Evolutionary conservation across 2,888 invertebrate genomes (phyloP).

Genomic region (Anthophora plumipes): DNA sequence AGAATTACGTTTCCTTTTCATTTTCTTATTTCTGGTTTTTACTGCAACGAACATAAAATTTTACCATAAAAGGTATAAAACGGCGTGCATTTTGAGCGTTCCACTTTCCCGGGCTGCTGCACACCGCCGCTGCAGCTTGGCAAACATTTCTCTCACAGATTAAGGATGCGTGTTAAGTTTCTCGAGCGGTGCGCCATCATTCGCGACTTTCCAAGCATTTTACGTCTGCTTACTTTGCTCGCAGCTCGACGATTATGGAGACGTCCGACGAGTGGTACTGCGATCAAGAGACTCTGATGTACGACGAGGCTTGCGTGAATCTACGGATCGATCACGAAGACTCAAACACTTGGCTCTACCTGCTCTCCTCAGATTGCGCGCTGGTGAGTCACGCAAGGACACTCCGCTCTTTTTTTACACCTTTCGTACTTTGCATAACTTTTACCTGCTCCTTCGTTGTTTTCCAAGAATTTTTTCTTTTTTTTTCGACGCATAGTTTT

Average conservation of each 20-base stretch:
- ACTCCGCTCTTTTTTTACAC: slow-evolving; percentile 11
- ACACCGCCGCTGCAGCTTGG: not conserved
- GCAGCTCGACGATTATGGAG: slow-evolving; percentile 15
- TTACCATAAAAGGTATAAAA: not conserved
- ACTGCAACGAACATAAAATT: not conserved
- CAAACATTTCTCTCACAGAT: slow-evolving; percentile 39
- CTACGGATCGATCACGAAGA: slow-evolving; percentile 84
- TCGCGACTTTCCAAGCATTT: slow-evolving; percentile 17
- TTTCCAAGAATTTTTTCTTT: not conserved
- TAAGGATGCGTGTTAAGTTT: slow-evolving; percentile 44
- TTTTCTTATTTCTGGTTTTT: no score
- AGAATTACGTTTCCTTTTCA: no score
- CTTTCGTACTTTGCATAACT: not conserved
- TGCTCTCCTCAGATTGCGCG: slow-evolving; percentile 89
- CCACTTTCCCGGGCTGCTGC: slow-evolving; percentile 31
- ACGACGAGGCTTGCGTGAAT: slow-evolving; percentile 88
- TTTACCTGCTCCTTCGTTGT: not conserved
- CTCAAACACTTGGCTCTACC: slow-evolving; percentile 86
- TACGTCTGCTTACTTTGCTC: not conserved
- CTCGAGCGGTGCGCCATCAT: not conserved
- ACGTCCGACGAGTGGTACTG: slow-evolving; percentile 61
- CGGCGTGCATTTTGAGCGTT: slow-evolving; percentile 16
- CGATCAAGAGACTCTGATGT: slow-evolving; percentile 84
- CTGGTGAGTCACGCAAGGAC: slow-evolving; percentile 86
- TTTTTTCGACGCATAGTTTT: no score